Evolutionary conservation across 2,888 invertebrate species (phyloP).

Genomic region (Ormyrus thymus): DNA sequence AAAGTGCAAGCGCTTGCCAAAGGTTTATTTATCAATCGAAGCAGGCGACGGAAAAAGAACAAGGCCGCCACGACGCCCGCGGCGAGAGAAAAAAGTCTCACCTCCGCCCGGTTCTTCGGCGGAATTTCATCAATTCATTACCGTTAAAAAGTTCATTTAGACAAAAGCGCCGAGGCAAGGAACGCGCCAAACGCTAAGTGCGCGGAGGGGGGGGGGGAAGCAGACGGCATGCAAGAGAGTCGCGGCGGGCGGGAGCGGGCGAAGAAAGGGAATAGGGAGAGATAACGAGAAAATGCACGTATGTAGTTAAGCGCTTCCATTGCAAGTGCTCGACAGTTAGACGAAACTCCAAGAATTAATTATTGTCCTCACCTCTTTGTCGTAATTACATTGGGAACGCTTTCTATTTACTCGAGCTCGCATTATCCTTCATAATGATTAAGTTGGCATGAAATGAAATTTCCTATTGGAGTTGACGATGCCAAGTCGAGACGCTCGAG

Average conservation of each 20-base stretch:
- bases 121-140: slow-evolving; percentile 13
- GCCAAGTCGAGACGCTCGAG: too few species aligned
- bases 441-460: too few species aligned
- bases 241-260: background rate
- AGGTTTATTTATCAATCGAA: too few species aligned
- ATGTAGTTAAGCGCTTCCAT: slow-evolving; percentile 46
- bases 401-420: slow-evolving; percentile 40
- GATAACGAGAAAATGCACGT: slow-evolving; percentile 47
- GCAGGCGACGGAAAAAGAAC: too few species aligned
- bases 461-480: too few species aligned
- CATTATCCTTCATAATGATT: background rate
- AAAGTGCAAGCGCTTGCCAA: too few species aligned
- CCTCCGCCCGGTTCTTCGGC: too few species aligned
- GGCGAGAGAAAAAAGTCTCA: too few species aligned
- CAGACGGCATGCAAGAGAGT: background rate
- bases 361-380: slow-evolving; percentile 56
- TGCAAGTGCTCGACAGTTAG: slow-evolving; percentile 56
- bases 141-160: slow-evolving; percentile 36
- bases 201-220: background rate
- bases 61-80: too few species aligned
- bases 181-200: slow-evolving; percentile 4
- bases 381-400: slow-evolving; percentile 55
- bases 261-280: slow-evolving; percentile 32
- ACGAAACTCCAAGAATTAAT: slow-evolving; percentile 65
- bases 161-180: background rate